These are phyloP conservation scores for Brachycybe producta DNA, from an alignment of 2,888 invertebrate species.

Conservation along the genomic window DNA sequence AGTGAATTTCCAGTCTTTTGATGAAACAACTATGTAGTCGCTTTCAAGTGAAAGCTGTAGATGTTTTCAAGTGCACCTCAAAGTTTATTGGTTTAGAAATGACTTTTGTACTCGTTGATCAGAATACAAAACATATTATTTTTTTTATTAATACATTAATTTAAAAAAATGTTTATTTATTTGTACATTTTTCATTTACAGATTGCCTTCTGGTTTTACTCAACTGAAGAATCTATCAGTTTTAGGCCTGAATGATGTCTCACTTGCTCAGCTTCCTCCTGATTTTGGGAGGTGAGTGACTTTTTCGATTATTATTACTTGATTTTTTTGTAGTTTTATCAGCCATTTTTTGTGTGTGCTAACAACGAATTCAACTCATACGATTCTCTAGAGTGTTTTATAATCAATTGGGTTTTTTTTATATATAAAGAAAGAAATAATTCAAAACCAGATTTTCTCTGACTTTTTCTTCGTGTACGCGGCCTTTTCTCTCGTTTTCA, in stretches of 20 bases:
- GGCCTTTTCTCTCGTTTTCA: neutral
- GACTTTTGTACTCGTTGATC: too few relatives aligned
- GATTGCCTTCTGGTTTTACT: constrained; percentile 88
- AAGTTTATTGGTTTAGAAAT: too few relatives aligned
- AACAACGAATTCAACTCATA: neutral
- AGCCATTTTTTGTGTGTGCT: neutral
- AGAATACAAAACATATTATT: too few relatives aligned
- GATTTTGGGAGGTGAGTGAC: constrained; percentile 79
- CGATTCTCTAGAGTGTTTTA: neutral
- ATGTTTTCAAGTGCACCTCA: too few relatives aligned
- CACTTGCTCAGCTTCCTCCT: constrained; percentile 81
- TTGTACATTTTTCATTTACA: constrained; percentile 31
- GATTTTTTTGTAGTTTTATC: neutral
- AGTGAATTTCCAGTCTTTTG: too few relatives aligned
- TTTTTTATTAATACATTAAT: neutral
- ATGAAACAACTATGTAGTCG: too few relatives aligned
- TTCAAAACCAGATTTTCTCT: neutral
- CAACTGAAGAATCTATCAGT: constrained; percentile 86
- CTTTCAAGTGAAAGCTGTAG: too few relatives aligned
- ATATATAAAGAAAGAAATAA: too few relatives aligned
- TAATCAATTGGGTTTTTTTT: too few relatives aligned
- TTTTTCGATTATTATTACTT: neutral
- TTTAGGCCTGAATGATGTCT: constrained; percentile 94
- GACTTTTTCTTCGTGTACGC: neutral
- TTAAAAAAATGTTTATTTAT: neutral